phyloP scores from a whole-genome alignment of 2,888 invertebrate species.

The Matsumyia berberina region DNA sequence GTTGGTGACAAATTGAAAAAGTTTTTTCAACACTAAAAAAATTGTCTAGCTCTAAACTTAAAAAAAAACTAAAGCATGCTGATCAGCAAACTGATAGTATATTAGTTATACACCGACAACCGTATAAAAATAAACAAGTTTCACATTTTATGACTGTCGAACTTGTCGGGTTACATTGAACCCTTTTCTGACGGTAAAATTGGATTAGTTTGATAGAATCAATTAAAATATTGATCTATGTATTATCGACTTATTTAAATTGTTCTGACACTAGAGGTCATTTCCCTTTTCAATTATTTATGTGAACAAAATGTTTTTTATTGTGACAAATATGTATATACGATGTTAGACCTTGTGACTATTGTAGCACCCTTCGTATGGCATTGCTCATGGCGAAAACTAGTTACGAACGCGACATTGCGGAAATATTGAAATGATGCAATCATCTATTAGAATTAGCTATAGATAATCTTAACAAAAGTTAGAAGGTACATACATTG shows the following conservation, averaged over 20 bases:
- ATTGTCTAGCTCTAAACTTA: not conserved
- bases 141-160: not conserved
- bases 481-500: no score
- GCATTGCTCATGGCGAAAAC: not conserved
- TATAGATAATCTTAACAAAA: no score
- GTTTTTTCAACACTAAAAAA: not conserved
- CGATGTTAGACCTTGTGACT: not conserved
- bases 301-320: not conserved
- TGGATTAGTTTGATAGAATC: not conserved
- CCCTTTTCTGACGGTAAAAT: constrained; percentile 3
- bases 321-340: not conserved
- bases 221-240: not conserved
- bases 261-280: not conserved
- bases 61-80: no score
- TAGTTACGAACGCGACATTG: not conserved
- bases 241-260: not conserved
- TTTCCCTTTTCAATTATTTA: constrained; percentile 4
- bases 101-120: not conserved
- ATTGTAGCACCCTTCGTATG: not conserved
- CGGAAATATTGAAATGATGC: not conserved
- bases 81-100: not conserved
- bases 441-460: no score
- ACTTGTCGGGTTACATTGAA: not conserved
- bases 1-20: not conserved
- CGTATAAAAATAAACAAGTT: not conserved